Conservation (phyloP, 2,797 vertebrate species). For the Jordanella pulchra region DNA sequence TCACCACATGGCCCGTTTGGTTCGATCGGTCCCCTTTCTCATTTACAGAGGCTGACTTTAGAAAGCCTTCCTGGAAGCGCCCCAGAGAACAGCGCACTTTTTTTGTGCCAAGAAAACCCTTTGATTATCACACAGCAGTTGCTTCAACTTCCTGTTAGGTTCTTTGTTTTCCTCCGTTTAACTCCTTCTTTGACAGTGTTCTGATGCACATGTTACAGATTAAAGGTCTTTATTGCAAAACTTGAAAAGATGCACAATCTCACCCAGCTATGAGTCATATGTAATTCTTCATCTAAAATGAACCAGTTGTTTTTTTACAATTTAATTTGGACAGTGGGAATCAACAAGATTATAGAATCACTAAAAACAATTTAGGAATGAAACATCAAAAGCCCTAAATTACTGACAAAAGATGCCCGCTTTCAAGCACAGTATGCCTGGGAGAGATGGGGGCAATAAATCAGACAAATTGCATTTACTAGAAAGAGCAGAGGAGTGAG, state of each 20-base stretch:
- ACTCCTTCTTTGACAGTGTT: background rate
- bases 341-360: conserved; percentile 45
- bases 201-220: conserved; percentile 5
- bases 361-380: conserved; percentile 31
- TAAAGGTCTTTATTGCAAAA: conserved; percentile 13
- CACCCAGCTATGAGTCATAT: background rate
- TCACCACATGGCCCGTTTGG: conserved; percentile 5
- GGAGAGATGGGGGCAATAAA: conserved; percentile 48
- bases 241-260: background rate
- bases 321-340: conserved; percentile 15
- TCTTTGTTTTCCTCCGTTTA: background rate
- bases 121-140: conserved; percentile 52
- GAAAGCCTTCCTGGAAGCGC: conserved; percentile 52
- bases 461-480: conserved; percentile 63
- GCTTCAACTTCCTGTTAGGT: conserved; percentile 54
- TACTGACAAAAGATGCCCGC: conserved; percentile 26
- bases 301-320: conserved; percentile 3
- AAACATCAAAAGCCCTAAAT: conserved; percentile 10
- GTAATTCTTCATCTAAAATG: background rate
- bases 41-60: conserved; percentile 37
- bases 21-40: conserved; percentile 19
- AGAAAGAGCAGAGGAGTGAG: conserved; percentile 51
- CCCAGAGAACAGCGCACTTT: conserved; percentile 42
- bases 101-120: conserved; percentile 37
- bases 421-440: conserved; percentile 31